Conservation (phyloP, 2,797 vertebrate species). For the Anableps anableps region DNA sequence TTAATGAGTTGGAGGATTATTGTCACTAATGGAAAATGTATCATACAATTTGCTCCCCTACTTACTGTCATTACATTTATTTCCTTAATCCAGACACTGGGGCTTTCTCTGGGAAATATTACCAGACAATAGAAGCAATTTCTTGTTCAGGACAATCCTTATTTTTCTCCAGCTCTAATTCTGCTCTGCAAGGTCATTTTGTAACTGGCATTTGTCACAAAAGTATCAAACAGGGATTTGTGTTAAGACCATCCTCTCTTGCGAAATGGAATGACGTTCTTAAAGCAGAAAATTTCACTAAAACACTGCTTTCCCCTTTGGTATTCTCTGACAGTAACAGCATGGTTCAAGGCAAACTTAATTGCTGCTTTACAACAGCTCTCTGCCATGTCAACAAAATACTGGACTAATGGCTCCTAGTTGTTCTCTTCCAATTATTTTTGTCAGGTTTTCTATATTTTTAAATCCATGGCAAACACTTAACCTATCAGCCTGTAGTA, state of each 20-base stretch:
- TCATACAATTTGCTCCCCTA: slow-evolving; percentile 25
- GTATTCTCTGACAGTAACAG: slow-evolving; percentile 3
- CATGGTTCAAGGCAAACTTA: background rate
- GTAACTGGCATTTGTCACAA: slow-evolving; percentile 30
- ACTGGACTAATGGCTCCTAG: slow-evolving; percentile 1
- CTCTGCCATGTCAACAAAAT: background rate
- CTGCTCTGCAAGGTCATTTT: slow-evolving; percentile 50
- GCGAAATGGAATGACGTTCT: slow-evolving; percentile 11
- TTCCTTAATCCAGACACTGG: slow-evolving; percentile 18
- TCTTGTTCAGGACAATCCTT: slow-evolving; percentile 30
- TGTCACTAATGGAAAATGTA: slow-evolving; percentile 42
- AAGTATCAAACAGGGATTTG: slow-evolving; percentile 42
- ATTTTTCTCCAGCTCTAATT: slow-evolving; percentile 55
- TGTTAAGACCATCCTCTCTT: slow-evolving; percentile 15
- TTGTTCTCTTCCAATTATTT: background rate
- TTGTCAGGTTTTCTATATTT: slow-evolving; percentile 2
- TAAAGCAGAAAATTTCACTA: background rate
- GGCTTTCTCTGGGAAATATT: slow-evolving; percentile 36
- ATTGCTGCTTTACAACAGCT: slow-evolving; percentile 17
- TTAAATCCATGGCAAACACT: background rate
- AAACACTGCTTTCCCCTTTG: background rate
- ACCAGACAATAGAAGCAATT: slow-evolving; percentile 44
- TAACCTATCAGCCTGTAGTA: background rate
- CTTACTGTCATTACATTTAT: slow-evolving; percentile 1
- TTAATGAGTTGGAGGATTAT: slow-evolving; percentile 47